Conservation (phyloP, 2,888 invertebrate species). For the Archips xylosteana region DNA sequence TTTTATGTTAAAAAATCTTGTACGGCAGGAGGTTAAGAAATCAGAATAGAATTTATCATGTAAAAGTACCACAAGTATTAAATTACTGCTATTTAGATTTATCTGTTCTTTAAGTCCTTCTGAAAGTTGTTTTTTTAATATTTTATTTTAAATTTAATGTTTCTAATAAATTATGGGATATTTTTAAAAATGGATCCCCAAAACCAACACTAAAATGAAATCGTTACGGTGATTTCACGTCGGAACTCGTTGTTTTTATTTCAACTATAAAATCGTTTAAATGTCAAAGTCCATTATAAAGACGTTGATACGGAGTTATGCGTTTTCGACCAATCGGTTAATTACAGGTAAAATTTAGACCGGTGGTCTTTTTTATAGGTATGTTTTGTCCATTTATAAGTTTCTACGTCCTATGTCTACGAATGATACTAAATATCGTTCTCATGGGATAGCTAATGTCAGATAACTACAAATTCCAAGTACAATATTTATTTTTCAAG, state of each 20-base stretch:
- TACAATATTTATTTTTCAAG: background rate
- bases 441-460: background rate
- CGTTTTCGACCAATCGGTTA: slow-evolving; percentile 10
- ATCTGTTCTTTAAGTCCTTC: too few species aligned
- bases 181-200: slow-evolving; percentile 17
- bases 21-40: too few species aligned
- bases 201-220: slow-evolving; percentile 10
- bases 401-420: background rate
- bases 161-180: too few species aligned
- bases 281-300: slow-evolving; percentile 33
- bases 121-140: too few species aligned
- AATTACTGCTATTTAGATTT: too few species aligned
- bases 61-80: too few species aligned
- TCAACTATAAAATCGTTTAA: slow-evolving; percentile 31
- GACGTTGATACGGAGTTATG: slow-evolving; percentile 22
- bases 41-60: too few species aligned
- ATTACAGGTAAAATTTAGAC: slow-evolving; percentile 4
- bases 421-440: background rate
- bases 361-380: background rate
- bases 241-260: slow-evolving; percentile 31
- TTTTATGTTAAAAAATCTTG: too few species aligned
- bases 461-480: background rate
- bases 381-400: background rate
- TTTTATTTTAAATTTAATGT: too few species aligned
- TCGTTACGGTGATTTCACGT: slow-evolving; percentile 26